These are phyloP conservation scores for Rhizomys pruinosus DNA, from an alignment of 2,113 vertebrate genomes.

Conservation along the genomic window DNA sequence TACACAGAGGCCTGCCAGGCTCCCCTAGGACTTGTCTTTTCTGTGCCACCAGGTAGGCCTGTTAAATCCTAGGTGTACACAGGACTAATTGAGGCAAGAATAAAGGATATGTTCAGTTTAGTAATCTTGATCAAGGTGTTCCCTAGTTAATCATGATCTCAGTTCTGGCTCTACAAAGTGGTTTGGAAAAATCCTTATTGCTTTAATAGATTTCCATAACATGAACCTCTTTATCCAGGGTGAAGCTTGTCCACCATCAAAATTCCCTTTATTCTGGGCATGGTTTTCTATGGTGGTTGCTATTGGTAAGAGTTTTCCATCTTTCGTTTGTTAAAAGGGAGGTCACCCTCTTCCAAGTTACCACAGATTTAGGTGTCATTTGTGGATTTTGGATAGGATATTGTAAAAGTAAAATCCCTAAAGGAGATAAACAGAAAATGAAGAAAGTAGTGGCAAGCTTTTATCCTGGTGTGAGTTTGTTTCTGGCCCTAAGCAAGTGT, in stretches of 20 bases:
- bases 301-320: too few species aligned
- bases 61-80: rapidly evolving
- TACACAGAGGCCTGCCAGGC: too few species aligned
- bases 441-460: neutral
- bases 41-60: too few species aligned
- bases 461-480: neutral
- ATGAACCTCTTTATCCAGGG: neutral
- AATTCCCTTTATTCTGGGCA: neutral
- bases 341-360: neutral
- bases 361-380: neutral
- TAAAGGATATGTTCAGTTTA: too few species aligned
- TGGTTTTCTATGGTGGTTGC: too few species aligned
- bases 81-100: neutral
- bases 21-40: too few species aligned
- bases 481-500: neutral
- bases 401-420: neutral
- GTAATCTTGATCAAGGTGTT: neutral
- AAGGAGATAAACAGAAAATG: neutral
- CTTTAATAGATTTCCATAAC: neutral
- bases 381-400: neutral
- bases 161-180: neutral
- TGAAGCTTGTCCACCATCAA: neutral
- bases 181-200: neutral
- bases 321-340: neutral
- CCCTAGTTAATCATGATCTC: neutral